A percentile compares a stretch with the other conserved stretches of the same genome.
Evolutionary conservation across 2,113 vertebrate genomes (phyloP).

Genomic region (Austrofundulus limnaeus): DNA sequence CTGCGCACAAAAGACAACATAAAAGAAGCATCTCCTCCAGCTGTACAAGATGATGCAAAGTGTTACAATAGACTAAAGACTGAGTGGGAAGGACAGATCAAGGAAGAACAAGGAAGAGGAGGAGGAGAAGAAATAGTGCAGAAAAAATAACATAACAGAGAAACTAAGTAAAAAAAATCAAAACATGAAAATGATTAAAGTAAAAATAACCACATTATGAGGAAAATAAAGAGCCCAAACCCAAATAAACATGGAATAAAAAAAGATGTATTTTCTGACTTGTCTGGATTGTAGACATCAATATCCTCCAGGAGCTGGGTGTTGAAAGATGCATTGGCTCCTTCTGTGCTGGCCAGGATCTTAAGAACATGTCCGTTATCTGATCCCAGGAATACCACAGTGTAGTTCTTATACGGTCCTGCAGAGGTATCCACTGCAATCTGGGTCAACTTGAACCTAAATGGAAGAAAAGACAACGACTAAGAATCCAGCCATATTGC

Average conservation of each 20-base stretch:
- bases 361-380: slow-evolving; percentile 89
- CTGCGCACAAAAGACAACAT: slow-evolving; percentile 34
- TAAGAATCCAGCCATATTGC: background rate
- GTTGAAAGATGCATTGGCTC: slow-evolving; percentile 64
- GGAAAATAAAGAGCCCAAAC: background rate
- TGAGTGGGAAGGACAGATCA: slow-evolving; percentile 49
- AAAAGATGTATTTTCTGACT: slow-evolving; percentile 73
- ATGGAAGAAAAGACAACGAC: background rate
- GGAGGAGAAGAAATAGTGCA: background rate
- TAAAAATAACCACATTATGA: background rate
- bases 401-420: slow-evolving; percentile 83
- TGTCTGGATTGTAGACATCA: slow-evolving; percentile 84
- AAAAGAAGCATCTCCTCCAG: slow-evolving; percentile 28
- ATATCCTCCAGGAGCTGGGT: slow-evolving; percentile 88
- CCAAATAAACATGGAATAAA: background rate
- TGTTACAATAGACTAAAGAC: slow-evolving; percentile 46
- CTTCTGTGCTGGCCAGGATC: slow-evolving; percentile 81
- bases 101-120: slow-evolving; percentile 23
- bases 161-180: background rate
- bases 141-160: background rate
- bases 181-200: background rate
- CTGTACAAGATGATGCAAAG: slow-evolving; percentile 59
- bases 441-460: slow-evolving; percentile 87
- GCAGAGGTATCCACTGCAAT: slow-evolving; percentile 86
- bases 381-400: slow-evolving; percentile 89